A percentile compares a stretch with the other conserved stretches of the same genome.
phyloP scores from a whole-genome alignment of 2,797 vertebrate genomes.

The Hypotaenidia philippensis region DNA sequence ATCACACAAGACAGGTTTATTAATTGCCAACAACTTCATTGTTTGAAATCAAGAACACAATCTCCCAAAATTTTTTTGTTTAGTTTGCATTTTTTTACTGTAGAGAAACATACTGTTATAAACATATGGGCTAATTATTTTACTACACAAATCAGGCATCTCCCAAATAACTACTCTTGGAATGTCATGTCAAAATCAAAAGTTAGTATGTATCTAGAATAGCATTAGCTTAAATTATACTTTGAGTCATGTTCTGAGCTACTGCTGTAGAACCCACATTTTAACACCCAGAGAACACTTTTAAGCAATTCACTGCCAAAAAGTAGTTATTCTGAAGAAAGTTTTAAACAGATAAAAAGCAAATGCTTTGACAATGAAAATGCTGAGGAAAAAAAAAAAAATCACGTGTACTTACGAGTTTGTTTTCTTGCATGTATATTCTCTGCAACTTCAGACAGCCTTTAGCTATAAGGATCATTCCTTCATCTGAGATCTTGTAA shows the following conservation, averaged over 20 bases:
- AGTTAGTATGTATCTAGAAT: background rate
- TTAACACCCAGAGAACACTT: background rate
- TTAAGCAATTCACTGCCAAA: background rate
- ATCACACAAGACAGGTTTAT: background rate
- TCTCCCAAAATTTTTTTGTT: background rate
- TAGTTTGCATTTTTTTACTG: background rate
- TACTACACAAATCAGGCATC: accelerated
- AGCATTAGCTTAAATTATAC: background rate
- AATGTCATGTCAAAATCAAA: background rate
- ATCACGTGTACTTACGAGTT: constrained; percentile 89
- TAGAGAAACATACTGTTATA: background rate
- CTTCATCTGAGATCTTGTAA: constrained; percentile 96
- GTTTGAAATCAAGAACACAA: background rate
- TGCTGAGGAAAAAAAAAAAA: background rate
- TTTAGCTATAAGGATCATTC: constrained; percentile 93
- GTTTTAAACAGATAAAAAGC: background rate
- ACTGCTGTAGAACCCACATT: background rate
- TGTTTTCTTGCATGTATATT: constrained; percentile 99
- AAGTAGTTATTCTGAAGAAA: background rate
- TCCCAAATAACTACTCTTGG: background rate
- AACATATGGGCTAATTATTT: background rate
- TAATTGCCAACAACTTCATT: background rate
- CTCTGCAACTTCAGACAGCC: constrained; percentile 94
- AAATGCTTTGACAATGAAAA: constrained; percentile 24
- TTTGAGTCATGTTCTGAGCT: background rate